phyloP scores from a whole-genome alignment of 2,797 vertebrate genomes.

The Microcaecilia unicolor region DNA sequence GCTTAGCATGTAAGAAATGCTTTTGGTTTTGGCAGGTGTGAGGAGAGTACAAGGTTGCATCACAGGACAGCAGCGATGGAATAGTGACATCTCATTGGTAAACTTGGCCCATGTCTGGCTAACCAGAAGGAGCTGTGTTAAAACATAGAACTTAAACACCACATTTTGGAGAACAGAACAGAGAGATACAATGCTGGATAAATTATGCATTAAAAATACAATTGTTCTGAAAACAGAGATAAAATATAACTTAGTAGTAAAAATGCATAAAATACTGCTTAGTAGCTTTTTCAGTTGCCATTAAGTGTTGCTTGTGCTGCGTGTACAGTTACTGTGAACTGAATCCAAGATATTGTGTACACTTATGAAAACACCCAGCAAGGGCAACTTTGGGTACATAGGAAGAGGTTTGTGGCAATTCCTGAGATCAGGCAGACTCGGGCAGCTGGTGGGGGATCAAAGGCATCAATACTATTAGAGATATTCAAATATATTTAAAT shows the following conservation, averaged over 20 bases:
- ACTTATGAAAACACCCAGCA: neutral
- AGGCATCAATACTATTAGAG: conserved; percentile 16
- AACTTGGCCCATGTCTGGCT: no score
- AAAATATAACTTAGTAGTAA: no score
- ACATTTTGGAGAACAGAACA: no score
- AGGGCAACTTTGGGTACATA: conserved; percentile 2
- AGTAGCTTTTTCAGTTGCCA: conserved; percentile 16
- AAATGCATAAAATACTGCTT: conserved; percentile 1
- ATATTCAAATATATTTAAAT: neutral
- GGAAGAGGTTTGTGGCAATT: conserved; percentile 24
- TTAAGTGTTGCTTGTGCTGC: conserved; percentile 5
- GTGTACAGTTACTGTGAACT: conserved; percentile 8
- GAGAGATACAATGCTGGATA: no score
- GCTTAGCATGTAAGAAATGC: conserved; percentile 14
- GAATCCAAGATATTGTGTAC: conserved; percentile 26
- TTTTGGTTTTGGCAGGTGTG: neutral
- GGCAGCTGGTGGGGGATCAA: conserved; percentile 8
- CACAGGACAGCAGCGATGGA: no score
- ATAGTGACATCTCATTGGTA: no score
- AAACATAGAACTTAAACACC: no score
- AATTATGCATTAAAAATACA: no score
- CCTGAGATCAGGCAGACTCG: conserved; percentile 38
- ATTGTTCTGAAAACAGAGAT: no score
- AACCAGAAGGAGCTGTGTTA: neutral
- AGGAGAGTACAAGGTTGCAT: no score